Evolutionary conservation across 2,797 vertebrate genomes (phyloP), one percentile per base, ranked within the genome.

Genomic region (Cynodonichthys magdalenae): DNA sequence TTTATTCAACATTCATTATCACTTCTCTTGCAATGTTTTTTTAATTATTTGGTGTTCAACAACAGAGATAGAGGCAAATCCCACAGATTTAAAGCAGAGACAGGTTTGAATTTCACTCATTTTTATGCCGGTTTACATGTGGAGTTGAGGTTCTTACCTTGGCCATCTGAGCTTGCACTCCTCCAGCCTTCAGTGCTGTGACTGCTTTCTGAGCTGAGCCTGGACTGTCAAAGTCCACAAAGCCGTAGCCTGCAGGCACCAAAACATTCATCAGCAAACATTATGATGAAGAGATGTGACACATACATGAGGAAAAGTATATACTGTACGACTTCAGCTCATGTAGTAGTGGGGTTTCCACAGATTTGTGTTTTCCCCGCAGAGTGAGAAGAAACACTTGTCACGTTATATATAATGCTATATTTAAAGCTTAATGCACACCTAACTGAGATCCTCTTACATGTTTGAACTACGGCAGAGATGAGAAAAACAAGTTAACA

Each of bases 111-210:
- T 39, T 12, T 39, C 36, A 39, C 36, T 2, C 12, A 14, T 39
- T 39, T 12, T 12, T 39, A 3, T 39, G 36, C 36, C 11, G 36
- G 3, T 20, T 52, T 41, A 62, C 11, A 24, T 50, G 15, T 66
- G 15, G 15, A 42, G 28, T 2, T 1, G 0, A 9, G 4, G 9
- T 45, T 81, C 65, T 84, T 90, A 96, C 95, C 94, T 96, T 96
- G 74, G 95, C 95, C 95, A 96, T 96, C 86, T 96, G 95, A 8
- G 95, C 95, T 89, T 96, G 95, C 10, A 96, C 92, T 2, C 95
- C 95, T 0, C 92, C 95, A 34, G 95, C 92, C 85, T 95, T 96
- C 72, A 96, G 89, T 0, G 95, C 95, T 0, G 92, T 93, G 51
- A 96, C 95, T 0, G 95, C 95, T 62, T 95, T 96, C 89, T 96